Percentiles rank a stretch among this genome's conserved stretches.
Evolutionary conservation across 1,140 invertebrate species (phyloP).

Genomic region (Drosophila ambigua): DNA sequence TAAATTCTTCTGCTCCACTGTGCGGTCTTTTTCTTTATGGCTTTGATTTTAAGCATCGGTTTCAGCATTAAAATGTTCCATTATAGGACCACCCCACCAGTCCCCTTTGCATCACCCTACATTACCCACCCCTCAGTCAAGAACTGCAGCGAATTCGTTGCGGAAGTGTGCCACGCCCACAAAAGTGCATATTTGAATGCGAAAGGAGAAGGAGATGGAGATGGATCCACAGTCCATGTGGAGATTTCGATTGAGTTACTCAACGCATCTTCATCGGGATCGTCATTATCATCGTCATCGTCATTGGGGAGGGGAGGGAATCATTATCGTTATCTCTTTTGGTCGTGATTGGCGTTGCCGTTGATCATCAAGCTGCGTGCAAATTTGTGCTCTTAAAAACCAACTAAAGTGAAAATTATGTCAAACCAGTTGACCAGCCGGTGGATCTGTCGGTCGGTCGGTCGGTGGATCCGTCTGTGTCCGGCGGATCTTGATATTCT

Average conservation of each 20-base stretch:
- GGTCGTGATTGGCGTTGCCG: background rate
- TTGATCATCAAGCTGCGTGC: constrained; percentile 58
- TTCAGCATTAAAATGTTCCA: constrained; percentile 80
- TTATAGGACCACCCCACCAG: constrained; percentile 60
- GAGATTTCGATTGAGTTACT: constrained; percentile 68
- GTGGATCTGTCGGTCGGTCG: background rate
- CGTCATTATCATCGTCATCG: constrained; percentile 23
- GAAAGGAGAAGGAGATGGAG: constrained; percentile 7
- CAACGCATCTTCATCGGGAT: constrained; percentile 47
- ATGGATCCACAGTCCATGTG: constrained; percentile 26
- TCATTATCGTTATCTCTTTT: constrained; percentile 47
- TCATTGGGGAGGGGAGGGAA: background rate
- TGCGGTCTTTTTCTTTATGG: constrained; percentile 38
- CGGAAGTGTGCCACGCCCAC: constrained; percentile 78
- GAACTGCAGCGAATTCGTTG: constrained; percentile 75
- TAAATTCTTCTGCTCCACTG: constrained; percentile 9
- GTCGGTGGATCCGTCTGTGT: constrained; percentile 16
- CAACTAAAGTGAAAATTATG: constrained; percentile 81
- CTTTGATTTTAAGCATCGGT: constrained; percentile 76
- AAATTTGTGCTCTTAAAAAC: constrained; percentile 79
- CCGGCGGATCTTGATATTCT: constrained; percentile 33
- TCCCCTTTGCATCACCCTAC: constrained; percentile 10
- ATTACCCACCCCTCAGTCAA: constrained; percentile 9
- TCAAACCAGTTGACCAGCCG: constrained; percentile 72
- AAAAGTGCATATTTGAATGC: constrained; percentile 56